phyloP scores from a whole-genome alignment of 2,797 vertebrate genomes.

The Enteromius anoplus region DNA sequence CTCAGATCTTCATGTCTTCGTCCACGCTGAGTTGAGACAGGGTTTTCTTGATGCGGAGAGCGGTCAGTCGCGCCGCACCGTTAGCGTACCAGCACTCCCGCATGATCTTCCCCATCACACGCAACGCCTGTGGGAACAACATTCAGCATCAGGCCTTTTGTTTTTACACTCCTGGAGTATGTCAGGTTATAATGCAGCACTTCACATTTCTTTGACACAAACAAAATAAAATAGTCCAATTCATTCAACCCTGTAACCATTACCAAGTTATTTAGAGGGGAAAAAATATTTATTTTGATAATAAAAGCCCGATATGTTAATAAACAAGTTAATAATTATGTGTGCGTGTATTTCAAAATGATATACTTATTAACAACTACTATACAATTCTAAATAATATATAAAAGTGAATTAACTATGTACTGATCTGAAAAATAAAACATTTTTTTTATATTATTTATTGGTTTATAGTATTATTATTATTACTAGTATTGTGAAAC shows the following conservation, averaged over 20 bases:
- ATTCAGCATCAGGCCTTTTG: neutral
- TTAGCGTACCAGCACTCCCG: conserved; percentile 96
- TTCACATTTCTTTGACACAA: neutral
- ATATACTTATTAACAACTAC: neutral
- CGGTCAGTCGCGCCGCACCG: conserved; percentile 89
- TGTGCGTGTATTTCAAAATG: neutral
- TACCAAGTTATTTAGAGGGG: neutral
- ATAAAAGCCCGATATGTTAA: neutral
- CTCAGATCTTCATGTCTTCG: conserved; percentile 93
- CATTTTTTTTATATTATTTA: too few relatives aligned
- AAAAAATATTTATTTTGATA: neutral
- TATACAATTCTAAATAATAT: too few relatives aligned
- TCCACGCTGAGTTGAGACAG: conserved; percentile 94
- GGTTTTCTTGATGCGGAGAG: conserved; percentile 96
- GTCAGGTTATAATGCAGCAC: neutral
- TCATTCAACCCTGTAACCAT: neutral
- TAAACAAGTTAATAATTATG: neutral
- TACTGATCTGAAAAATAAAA: too few relatives aligned
- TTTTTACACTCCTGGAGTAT: neutral
- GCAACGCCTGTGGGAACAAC: conserved; percentile 77
- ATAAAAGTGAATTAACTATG: neutral
- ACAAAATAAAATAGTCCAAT: neutral
- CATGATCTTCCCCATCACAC: conserved; percentile 98
- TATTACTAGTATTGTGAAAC: too few relatives aligned
- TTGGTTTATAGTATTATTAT: too few relatives aligned